phyloP scores from a whole-genome alignment of 2,888 invertebrate species.

The Pyrrhia umbra region DNA sequence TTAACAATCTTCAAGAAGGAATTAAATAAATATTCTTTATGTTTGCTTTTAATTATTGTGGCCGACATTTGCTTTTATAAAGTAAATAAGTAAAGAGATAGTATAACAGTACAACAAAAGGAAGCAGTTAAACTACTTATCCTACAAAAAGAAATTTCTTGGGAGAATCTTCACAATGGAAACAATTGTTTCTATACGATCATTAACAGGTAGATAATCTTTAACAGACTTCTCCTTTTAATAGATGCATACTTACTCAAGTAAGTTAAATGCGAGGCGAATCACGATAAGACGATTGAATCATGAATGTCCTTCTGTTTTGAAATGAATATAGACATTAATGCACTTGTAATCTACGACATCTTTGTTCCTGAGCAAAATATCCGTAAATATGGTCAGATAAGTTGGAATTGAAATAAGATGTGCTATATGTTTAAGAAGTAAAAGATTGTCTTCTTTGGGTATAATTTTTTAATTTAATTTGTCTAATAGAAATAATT shows the following conservation, averaged over 20 bases:
- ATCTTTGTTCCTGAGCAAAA: slow-evolving; percentile 13
- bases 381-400: slow-evolving; percentile 17
- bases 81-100: not conserved
- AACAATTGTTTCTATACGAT: too few species aligned
- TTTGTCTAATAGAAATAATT: too few species aligned
- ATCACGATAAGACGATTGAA: not conserved
- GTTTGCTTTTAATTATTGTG: slow-evolving; percentile 46
- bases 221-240: not conserved
- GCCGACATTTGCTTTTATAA: slow-evolving; percentile 13
- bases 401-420: slow-evolving; percentile 9
- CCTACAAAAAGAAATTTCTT: not conserved
- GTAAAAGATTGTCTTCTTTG: too few species aligned
- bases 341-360: slow-evolving; percentile 6
- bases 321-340: slow-evolving; percentile 17
- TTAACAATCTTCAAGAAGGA: slow-evolving; percentile 34
- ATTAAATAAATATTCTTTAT: slow-evolving; percentile 20
- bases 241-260: not conserved
- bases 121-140: not conserved
- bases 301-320: slow-evolving; percentile 6
- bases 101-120: slow-evolving; percentile 1
- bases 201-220: too few species aligned
- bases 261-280: not conserved
- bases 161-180: not conserved
- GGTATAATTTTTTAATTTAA: too few species aligned
- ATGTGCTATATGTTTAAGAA: too few species aligned